Conservation (phyloP, 2,888 invertebrate genomes). For the Julus scandinavius region DNA sequence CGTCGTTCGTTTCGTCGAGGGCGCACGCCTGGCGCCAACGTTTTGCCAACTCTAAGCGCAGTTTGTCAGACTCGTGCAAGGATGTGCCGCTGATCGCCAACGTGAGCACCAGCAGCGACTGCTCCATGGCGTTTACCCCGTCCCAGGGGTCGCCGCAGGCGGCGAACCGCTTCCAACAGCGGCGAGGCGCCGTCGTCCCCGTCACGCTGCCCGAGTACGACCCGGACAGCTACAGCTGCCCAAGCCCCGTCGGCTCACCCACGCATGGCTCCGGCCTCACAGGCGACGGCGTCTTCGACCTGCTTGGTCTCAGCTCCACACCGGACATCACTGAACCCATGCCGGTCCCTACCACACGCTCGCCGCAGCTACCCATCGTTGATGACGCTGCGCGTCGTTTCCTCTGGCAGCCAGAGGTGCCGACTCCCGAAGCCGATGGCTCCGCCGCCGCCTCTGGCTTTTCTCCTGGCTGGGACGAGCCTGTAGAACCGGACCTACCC, state of each 20-base stretch:
- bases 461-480: neutral
- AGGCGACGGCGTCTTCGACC: conserved; percentile 45
- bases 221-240: conserved; percentile 49
- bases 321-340: conserved; percentile 34
- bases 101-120: conserved; percentile 42
- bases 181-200: conserved; percentile 52
- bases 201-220: conserved; percentile 51
- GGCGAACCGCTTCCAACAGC: conserved; percentile 15
- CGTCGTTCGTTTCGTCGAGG: conserved; percentile 57
- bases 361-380: neutral
- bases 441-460: neutral
- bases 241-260: conserved; percentile 49
- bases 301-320: conserved; percentile 47
- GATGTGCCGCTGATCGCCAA: conserved; percentile 58
- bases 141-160: neutral
- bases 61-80: conserved; percentile 61
- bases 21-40: conserved; percentile 61
- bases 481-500: neutral
- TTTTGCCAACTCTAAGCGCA: conserved; percentile 61
- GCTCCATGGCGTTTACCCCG: conserved; percentile 16
- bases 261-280: conserved; percentile 28
- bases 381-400: neutral
- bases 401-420: conserved; percentile 3
- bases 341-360: neutral
- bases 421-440: neutral